These are phyloP conservation scores for Trichogramma pretiosum DNA, from an alignment of 1,140 invertebrate species.

Conservation along the genomic window DNA sequence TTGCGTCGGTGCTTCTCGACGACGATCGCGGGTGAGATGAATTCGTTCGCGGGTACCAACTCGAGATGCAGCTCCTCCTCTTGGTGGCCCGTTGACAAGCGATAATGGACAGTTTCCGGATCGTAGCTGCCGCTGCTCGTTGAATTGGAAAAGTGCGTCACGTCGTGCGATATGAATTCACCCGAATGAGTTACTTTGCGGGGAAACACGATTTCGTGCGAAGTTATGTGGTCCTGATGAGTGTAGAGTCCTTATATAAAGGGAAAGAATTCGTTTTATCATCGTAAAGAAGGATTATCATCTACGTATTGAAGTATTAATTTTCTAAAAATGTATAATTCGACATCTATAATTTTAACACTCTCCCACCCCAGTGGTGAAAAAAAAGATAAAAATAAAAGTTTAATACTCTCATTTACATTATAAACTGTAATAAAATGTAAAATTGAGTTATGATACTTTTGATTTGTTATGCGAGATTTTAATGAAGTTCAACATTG, in stretches of 20 bases:
- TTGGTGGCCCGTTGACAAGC: conserved; percentile 43
- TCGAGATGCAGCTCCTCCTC: conserved; percentile 47
- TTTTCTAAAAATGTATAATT: no score
- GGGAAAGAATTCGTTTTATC: no score
- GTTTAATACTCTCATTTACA: no score
- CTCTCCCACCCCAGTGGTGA: no score
- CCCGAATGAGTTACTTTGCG: conserved; percentile 49
- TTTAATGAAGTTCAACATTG: no score
- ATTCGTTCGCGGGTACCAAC: conserved; percentile 53
- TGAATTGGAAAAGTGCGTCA: conserved; percentile 45
- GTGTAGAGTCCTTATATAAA: conserved; percentile 44
- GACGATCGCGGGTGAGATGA: conserved; percentile 60
- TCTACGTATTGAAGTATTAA: no score
- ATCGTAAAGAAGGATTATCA: no score
- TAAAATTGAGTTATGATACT: no score
- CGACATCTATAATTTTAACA: no score
- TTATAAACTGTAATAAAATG: no score
- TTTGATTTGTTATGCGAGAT: no score
- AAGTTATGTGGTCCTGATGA: conserved; percentile 29
- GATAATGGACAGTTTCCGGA: conserved; percentile 45
- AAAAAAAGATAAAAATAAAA: no score
- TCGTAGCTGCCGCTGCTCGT: conserved; percentile 17
- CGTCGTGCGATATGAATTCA: conserved; percentile 47
- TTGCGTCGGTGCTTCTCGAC: conserved; percentile 59
- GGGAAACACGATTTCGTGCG: conserved; percentile 50